Evolutionary conservation across 2,113 vertebrate genomes (phyloP).

Genomic region (Oreochromis aureus): DNA sequence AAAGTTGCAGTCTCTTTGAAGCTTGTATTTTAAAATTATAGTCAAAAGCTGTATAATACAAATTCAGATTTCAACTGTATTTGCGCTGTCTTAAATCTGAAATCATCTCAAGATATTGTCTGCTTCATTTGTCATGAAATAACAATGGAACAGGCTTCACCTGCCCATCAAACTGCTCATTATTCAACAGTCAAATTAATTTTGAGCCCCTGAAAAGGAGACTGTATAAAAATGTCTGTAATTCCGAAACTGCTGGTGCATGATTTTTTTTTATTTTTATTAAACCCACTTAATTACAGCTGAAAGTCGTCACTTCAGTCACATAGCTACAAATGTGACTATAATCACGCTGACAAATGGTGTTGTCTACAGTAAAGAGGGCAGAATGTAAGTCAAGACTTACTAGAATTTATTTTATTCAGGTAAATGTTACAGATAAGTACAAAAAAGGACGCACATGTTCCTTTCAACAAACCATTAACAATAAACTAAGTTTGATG

Average conservation of each 20-base stretch:
- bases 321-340: background rate
- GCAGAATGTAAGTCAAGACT: background rate
- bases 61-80: background rate
- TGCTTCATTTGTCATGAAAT: background rate
- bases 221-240: background rate
- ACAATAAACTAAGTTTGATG: background rate
- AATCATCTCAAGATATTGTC: background rate
- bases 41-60: background rate
- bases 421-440: conserved; percentile 5
- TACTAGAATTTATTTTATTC: conserved; percentile 32
- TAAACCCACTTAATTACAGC: background rate
- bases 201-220: background rate
- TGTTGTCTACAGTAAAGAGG: background rate
- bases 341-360: background rate
- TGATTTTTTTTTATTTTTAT: background rate
- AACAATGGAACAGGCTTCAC: background rate
- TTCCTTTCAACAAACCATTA: conserved; percentile 1
- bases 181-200: background rate
- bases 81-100: background rate
- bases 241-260: background rate
- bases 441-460: background rate
- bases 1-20: background rate
- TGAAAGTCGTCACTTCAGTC: background rate
- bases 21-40: background rate
- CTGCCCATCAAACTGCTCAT: background rate